These are phyloP conservation scores for Chrysomela aeneicollis DNA, from an alignment of 2,888 invertebrate genomes.

Conservation along the genomic window DNA sequence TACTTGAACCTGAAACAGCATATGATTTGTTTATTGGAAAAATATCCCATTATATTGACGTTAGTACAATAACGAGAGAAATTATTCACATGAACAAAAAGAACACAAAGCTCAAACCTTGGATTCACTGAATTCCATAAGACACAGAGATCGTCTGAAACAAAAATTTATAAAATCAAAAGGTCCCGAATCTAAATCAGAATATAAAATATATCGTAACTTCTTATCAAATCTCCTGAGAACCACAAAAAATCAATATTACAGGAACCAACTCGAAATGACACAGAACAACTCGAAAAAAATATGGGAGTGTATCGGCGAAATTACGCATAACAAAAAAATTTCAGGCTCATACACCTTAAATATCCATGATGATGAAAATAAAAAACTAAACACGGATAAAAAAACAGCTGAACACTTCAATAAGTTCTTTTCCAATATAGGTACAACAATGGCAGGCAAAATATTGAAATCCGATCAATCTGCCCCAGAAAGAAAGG, in stretches of 20 bases:
- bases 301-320: conserved; percentile 13
- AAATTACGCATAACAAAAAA: conserved; percentile 4
- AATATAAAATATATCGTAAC: conserved; percentile 10
- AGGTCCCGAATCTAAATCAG: conserved; percentile 1
- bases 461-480: conserved; percentile 6
- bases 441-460: conserved; percentile 1
- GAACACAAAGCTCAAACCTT: neutral
- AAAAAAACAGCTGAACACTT: conserved; percentile 4
- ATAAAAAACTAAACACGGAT: conserved; percentile 1
- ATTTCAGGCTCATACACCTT: conserved; percentile 5
- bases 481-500: conserved; percentile 2
- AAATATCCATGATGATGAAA: conserved; percentile 8
- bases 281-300: conserved; percentile 5
- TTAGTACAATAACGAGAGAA: neutral
- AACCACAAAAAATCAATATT: neutral
- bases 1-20: conserved; percentile 5
- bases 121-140: conserved; percentile 2
- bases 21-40: conserved; percentile 1
- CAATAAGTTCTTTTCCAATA: conserved; percentile 5
- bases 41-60: conserved; percentile 3
- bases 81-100: conserved; percentile 2
- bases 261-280: neutral
- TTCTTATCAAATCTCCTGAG: conserved; percentile 7
- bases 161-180: conserved; percentile 14
- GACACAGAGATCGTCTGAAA: conserved; percentile 15